Base-by-base conservation (phyloP, 1,140 invertebrate genomes). In the Trissolcus basalis region DNA sequence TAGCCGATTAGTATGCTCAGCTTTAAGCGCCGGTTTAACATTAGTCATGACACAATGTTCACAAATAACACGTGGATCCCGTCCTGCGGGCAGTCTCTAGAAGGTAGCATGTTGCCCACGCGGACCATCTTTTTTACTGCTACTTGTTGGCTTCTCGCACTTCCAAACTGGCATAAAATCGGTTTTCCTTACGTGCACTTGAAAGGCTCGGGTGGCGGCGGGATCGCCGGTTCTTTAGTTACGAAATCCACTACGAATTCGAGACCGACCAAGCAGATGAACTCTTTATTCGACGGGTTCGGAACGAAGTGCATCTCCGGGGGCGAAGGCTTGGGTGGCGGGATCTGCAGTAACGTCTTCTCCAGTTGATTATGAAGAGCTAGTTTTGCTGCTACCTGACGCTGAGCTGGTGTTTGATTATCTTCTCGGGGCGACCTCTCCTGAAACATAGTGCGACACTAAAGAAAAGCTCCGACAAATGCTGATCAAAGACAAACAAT, bases 131-230 rank as follows among this genome's bases (percentile, higher is more conserved):
- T 89, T 89, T 27, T 89, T 89, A 12, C 83, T 83, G 39, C 84
- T 86, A 32, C 81, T 83, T 0, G 83, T 78, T 0, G 86, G 87
- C 77, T 95, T 95, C 82, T 98, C 96, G 93, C 96, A 97, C 87
- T 99, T 99, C 98, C 98, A 99, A 16, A 98, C 96, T 0, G 97
- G 96, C 1, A 98, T 99, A 88, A 98, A 99, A 87, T 99, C 98
- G 53, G 97, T 97, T 76, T 93, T 93, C 98, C 99, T 87, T 99
- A 97, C 70, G 96, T 95, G 90, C 98, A 99, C 48, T 93, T 90
- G 86, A 97, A 95, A 5, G 95, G 94, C 80, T 93, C 93, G 48
- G 90, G 90, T 11, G 90, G 89, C 16, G 89, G 87, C 5, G 90
- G 90, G 83, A 88, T 93, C 86, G 88, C 93, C 80, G 89, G 92